Percentiles rank a stretch among this genome's conserved stretches.
Evolutionary conservation across 2,888 invertebrate genomes (phyloP).

Genomic region (Germaria angustata): DNA sequence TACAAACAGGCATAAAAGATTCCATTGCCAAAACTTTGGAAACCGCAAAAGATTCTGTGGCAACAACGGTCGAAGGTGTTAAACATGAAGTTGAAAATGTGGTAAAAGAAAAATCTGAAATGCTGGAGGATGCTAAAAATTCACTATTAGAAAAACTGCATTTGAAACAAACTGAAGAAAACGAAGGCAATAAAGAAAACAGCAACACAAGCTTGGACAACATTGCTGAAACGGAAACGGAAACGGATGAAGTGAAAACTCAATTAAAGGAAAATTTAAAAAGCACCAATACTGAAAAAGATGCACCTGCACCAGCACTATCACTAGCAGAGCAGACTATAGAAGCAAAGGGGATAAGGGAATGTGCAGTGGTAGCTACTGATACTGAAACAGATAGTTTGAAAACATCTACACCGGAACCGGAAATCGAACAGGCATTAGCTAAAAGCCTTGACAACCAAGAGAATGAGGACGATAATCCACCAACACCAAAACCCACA

Average conservation of each 20-base stretch:
- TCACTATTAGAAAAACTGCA: conserved; percentile 74
- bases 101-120: conserved; percentile 73
- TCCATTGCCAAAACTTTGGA: conserved; percentile 72
- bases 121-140: conserved; percentile 73
- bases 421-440: conserved; percentile 78
- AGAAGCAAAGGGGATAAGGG: background rate
- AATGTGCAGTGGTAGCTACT: conserved; percentile 57
- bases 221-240: conserved; percentile 31
- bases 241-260: conserved; percentile 25
- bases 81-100: conserved; percentile 74
- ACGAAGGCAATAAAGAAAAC: background rate
- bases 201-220: background rate
- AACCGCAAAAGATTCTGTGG: conserved; percentile 75
- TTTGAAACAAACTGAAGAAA: conserved; percentile 65
- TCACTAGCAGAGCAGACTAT: background rate
- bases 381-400: conserved; percentile 76
- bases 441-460: conserved; percentile 69
- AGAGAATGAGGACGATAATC: conserved; percentile 70
- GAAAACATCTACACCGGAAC: conserved; percentile 78
- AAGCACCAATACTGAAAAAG: background rate
- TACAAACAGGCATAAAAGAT: conserved; percentile 70
- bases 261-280: conserved; percentile 37
- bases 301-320: too few relatives aligned
- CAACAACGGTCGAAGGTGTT: conserved; percentile 73
- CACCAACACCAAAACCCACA: conserved; percentile 78